Conservation (phyloP, 2,888 invertebrate species). For the Unio delphinus region DNA sequence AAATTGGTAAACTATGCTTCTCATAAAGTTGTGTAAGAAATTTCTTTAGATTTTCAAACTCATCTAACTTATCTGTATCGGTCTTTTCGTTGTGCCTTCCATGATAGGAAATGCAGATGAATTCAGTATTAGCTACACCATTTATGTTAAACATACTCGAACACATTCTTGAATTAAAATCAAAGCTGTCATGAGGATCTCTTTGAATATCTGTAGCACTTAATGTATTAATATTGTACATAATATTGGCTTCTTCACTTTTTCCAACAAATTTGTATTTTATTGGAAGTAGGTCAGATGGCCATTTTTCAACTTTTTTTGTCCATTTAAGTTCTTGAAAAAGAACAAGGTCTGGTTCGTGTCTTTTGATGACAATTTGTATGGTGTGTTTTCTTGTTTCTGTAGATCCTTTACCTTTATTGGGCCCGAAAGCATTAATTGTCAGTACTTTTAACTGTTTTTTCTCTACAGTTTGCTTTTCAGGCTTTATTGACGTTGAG, state of each 20-base stretch:
- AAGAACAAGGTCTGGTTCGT: conserved; percentile 15
- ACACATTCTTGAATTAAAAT: no score
- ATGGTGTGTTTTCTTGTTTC: conserved; percentile 7
- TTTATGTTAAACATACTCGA: conserved; percentile 4
- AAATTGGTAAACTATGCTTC: conserved; percentile 11
- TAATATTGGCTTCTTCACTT: conserved; percentile 16
- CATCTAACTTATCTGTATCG: conserved; percentile 11
- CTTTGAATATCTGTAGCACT: not conserved
- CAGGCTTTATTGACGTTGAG: no score
- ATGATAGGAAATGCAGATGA: conserved; percentile 31
- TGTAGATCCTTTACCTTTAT: conserved; percentile 3
- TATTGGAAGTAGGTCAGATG: conserved; percentile 12
- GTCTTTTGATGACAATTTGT: conserved; percentile 8
- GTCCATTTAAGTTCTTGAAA: conserved; percentile 26
- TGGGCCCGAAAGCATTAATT: conserved; percentile 19
- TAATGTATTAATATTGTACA: conserved; percentile 10
- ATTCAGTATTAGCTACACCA: conserved; percentile 11
- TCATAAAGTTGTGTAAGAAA: conserved; percentile 17
- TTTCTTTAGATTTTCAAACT: conserved; percentile 20
- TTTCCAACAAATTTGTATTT: conserved; percentile 19
- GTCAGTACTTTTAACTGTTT: conserved; percentile 6
- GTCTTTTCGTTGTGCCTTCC: conserved; percentile 14
- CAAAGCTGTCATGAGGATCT: no score
- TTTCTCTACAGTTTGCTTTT: no score
- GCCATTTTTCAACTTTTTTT: conserved; percentile 15